These are phyloP conservation scores for Dallia pectoralis DNA, from an alignment of 2,797 vertebrate genomes.

Conservation along the genomic window DNA sequence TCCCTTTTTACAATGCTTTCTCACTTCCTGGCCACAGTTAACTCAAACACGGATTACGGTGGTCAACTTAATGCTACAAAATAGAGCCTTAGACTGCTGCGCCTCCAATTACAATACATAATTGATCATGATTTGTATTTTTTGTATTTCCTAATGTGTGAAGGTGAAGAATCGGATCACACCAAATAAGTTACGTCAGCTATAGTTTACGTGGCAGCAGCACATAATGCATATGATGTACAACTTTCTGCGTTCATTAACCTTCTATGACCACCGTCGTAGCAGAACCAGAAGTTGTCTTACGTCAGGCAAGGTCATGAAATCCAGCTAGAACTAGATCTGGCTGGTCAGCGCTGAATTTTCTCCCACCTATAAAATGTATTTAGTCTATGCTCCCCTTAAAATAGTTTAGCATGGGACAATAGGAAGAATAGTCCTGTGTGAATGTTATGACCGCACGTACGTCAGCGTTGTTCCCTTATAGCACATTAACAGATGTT, in stretches of 20 bases:
- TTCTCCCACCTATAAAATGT: slow-evolving; percentile 40
- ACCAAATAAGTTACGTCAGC: no score
- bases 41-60: no score
- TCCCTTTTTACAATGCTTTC: no score
- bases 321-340: neutral
- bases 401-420: slow-evolving; percentile 55
- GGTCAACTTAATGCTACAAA: no score
- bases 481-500: slow-evolving; percentile 53
- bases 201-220: no score
- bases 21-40: no score
- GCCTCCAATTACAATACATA: no score
- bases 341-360: neutral
- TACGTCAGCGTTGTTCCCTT: slow-evolving; percentile 47
- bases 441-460: slow-evolving; percentile 21
- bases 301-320: neutral
- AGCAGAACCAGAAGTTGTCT: neutral
- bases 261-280: neutral
- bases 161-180: no score
- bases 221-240: neutral
- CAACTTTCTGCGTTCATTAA: neutral
- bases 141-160: no score
- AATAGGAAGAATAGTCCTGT: slow-evolving; percentile 44
- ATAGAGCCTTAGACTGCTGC: no score
- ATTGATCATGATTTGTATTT: no score
- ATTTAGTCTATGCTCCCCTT: slow-evolving; percentile 51